Base-by-base conservation (phyloP, 30 jellyfish, hydroid and myxozoan genomes). In the Aurelia aurita region DNA sequence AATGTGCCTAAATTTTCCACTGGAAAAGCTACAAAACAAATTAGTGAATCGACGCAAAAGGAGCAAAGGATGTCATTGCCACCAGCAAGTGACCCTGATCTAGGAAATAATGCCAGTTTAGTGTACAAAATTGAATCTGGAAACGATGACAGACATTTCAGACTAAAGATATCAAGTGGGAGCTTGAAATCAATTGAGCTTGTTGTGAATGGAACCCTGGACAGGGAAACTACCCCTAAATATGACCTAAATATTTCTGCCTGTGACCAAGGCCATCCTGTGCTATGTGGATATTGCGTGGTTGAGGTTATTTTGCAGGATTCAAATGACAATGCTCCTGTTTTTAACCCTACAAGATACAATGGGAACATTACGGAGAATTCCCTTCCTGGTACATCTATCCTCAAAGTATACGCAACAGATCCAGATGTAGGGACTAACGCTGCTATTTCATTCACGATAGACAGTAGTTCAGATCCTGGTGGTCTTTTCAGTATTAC, bases 281-380 rank as follows among this genome's bases (percentile, higher is more conserved):
- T 23, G 29, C 93, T 89, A 3, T 94, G 99, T 79, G 94, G 91
- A 26, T 88, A 35, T 84, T 58, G 73, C 22, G 71, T 55, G 7
- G 72, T 89, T 3, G 77, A 75, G 35, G 61, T 94, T 8, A 72
- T 72, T 13, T 19, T 94, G 35, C 55, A 49, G 21, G 99, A 94
- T 89, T 97, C 64, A 18, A 94, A 94, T 85, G 99, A 94, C 74
- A 88, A 94, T 72, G 76, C 90, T 12, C 99, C 99, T 25, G 65
- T 84, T 0, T 94, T 94, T 80, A 68, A 69, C 46, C 94, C 96
- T 35, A 79, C 92, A 47, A 61, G 80, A 3, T 88, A 89, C 72
- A 79, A 32, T 46, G 94, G 91, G 1, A 90, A 78, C 61, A 80
- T 94, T 3, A 66, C 92, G 7, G 99, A 94, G 58, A 89, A 85